phyloP scores from a whole-genome alignment of 1,140 invertebrate species.

The Tetranychus cinnabarinus region DNA sequence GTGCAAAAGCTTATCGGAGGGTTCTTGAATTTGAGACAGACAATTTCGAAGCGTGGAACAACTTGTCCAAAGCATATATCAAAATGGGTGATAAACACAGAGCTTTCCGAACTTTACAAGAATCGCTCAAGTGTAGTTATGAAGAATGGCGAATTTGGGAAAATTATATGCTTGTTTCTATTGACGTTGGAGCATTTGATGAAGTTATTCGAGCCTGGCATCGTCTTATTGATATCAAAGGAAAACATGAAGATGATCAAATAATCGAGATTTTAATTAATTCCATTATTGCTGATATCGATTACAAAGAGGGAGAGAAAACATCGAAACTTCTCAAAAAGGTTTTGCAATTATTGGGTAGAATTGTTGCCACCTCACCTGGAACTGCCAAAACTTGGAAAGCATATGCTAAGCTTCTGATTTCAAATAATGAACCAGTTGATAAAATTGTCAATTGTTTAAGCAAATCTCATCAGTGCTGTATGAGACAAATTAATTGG shows the following conservation, averaged over 20 bases:
- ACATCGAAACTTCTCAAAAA: not conserved
- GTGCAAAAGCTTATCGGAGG: slow-evolving; percentile 55
- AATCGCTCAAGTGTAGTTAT: slow-evolving; percentile 75
- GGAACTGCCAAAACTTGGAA: not conserved
- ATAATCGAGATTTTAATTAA: slow-evolving; percentile 47
- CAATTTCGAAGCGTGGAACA: slow-evolving; percentile 92
- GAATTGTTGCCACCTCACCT: not conserved
- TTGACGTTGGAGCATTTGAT: slow-evolving; percentile 31
- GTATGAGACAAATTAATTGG: not conserved
- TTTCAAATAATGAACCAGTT: slow-evolving; percentile 52
- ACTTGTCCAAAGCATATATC: slow-evolving; percentile 74
- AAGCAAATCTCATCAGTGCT: slow-evolving; percentile 55
- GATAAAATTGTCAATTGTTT: slow-evolving; percentile 99
- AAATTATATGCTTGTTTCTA: slow-evolving; percentile 61
- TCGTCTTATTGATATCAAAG: slow-evolving; percentile 53
- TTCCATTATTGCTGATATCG: slow-evolving; percentile 28
- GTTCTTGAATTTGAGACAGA: slow-evolving; percentile 64
- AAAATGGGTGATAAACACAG: slow-evolving; percentile 57
- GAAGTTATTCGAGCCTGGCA: slow-evolving; percentile 57
- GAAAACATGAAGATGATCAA: slow-evolving; percentile 47
- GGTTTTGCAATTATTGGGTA: not conserved
- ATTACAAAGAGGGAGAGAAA: not conserved
- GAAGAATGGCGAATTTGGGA: slow-evolving; percentile 95
- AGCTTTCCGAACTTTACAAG: slow-evolving; percentile 55
- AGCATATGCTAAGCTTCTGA: not conserved